These are phyloP conservation scores for Apogon hyalosoma DNA, from an alignment of 2,797 vertebrate species.

Conservation along the genomic window DNA sequence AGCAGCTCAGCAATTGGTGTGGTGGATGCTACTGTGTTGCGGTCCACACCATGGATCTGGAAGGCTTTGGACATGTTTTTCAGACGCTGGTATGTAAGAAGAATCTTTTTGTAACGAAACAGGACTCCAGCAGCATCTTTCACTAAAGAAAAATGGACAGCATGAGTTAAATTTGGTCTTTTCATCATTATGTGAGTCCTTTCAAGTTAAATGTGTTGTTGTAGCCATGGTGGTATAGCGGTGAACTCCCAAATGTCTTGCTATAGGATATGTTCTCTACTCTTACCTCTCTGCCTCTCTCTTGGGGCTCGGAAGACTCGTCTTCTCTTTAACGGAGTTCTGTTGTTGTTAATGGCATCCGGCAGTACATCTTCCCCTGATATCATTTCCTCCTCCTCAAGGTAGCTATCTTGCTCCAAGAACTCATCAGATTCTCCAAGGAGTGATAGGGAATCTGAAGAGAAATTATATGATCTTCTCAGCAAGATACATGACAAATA, in stretches of 20 bases:
- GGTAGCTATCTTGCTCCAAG: constrained; percentile 81
- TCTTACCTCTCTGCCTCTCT: constrained; percentile 90
- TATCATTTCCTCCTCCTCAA: constrained; percentile 85
- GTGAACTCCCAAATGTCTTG: background rate
- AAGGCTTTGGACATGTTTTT: constrained; percentile 96
- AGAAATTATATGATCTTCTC: constrained; percentile 16
- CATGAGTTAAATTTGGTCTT: background rate
- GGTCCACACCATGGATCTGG: constrained; percentile 92
- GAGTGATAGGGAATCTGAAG: constrained; percentile 80
- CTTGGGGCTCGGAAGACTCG: constrained; percentile 84
- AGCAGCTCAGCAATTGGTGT: constrained; percentile 93
- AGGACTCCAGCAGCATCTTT: constrained; percentile 93
- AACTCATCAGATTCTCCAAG: constrained; percentile 84
- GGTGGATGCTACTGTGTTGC: constrained; percentile 93
- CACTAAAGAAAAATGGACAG: constrained; percentile 74
- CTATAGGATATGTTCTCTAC: background rate
- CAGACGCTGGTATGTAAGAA: constrained; percentile 91
- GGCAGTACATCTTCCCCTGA: constrained; percentile 80
- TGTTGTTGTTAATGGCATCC: constrained; percentile 75
- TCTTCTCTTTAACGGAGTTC: constrained; percentile 80
- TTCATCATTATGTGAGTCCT: too few relatives aligned
- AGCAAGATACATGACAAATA: constrained; percentile 5
- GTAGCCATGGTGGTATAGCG: too few relatives aligned
- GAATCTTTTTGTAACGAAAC: constrained; percentile 94
- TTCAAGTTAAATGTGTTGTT: background rate